Percentiles rank a stretch among this genome's conserved stretches.
These are phyloP conservation scores for Epinephelus moara DNA, from an alignment of 2,113 vertebrate species.

Conservation along the genomic window DNA sequence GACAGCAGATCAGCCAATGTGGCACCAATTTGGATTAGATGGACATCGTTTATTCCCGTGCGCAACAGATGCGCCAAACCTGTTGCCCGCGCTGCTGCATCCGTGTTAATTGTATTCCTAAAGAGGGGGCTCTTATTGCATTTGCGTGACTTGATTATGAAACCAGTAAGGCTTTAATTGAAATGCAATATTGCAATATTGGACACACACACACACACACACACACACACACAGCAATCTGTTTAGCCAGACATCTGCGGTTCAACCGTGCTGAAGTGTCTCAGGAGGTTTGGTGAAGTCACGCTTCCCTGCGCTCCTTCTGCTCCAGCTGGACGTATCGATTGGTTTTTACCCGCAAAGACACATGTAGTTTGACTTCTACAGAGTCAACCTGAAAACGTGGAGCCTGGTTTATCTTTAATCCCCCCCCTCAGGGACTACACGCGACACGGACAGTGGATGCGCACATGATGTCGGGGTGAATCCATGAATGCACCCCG, in stretches of 20 bases:
- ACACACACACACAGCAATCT: constrained; percentile 13
- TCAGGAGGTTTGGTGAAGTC: constrained; percentile 73
- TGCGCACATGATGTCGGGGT: not conserved
- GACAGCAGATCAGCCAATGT: not conserved
- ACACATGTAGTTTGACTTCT: constrained; percentile 62
- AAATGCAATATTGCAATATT: constrained; percentile 55
- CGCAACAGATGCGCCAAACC: constrained; percentile 73
- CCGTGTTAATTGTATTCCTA: constrained; percentile 6
- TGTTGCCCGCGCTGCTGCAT: constrained; percentile 56
- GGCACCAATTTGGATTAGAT: not conserved
- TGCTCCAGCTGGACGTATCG: constrained; percentile 73
- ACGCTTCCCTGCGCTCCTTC: constrained; percentile 71
- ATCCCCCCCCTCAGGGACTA: not conserved
- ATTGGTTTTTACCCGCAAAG: constrained; percentile 57
- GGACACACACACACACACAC: constrained; percentile 14
- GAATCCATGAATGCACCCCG: not conserved
- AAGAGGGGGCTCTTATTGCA: constrained; percentile 15
- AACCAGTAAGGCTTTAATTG: constrained; percentile 32
- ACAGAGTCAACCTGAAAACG: constrained; percentile 13
- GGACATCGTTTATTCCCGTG: constrained; percentile 6
- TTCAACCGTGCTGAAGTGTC: constrained; percentile 52
- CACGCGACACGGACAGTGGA: not conserved
- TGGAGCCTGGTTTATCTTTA: constrained; percentile 12
- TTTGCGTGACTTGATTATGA: constrained; percentile 43
- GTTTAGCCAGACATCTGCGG: constrained; percentile 71